Evolutionary conservation across 2,113 vertebrate genomes (phyloP), one percentile per base, ranked within the genome.

Genomic region (Arothron firmamentum): DNA sequence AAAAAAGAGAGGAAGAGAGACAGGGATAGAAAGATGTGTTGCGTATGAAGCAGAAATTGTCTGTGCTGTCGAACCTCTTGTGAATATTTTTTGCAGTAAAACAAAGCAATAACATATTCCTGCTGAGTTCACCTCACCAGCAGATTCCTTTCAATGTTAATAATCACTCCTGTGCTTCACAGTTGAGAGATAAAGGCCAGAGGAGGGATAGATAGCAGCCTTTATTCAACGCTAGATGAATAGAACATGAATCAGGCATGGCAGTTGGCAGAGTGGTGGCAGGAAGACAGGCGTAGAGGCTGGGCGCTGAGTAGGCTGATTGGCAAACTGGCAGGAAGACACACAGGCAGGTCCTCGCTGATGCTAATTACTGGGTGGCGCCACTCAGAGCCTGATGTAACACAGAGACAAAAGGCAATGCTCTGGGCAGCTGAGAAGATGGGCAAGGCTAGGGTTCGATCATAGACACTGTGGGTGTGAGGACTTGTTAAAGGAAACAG

Each of bases 221-320:
- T 80, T 81, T 84, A 80, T 85, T 75, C 75, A 67, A 19, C 56
- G 48, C 59, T 38, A 83, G 83, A 88, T 85, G 83, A 88, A 87
- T 75, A 65, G 78, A 74, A 86, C 72, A 69, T 86, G 84, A 87
- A 85, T 68, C 56, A 80, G 70, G 67, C 67, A 71, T 63, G 84
- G 77, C 80, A 83, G 78, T 76, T 87, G 84, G 82, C 64, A 70
- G 78, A 74, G 57, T 66, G 57, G 67, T 69, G 70, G 62, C 62
- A 62, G 80, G 70, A 73, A 68, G 59, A 71, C 51, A 71, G 59
- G 70, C 71, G 11, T 3, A 6, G 61, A 47, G 57, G 59, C 75
- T n/a, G 59, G 52, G 55, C 17, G 23, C 43, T 52, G 19, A 68
- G 74, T 72, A 21, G 49, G 73, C 75, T 60, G 72, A 78, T 65